phyloP scores from a whole-genome alignment of 1,140 invertebrate species.

The Contarinia nasturtii region DNA sequence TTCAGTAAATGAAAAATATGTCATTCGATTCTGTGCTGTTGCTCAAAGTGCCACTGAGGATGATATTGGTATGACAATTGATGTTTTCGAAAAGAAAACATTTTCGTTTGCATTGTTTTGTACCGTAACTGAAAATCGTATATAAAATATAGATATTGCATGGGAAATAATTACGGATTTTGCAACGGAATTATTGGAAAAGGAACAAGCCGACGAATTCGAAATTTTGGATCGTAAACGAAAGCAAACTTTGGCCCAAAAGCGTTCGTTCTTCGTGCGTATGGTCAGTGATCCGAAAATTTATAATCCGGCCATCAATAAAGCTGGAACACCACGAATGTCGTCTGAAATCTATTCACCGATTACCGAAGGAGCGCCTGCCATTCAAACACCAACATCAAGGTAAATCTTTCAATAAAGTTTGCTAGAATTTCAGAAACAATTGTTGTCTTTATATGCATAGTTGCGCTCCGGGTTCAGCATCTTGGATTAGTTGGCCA shows the following conservation, averaged over 20 bases:
- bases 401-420: slow-evolving; percentile 2
- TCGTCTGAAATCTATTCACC: slow-evolving; percentile 23
- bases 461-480: slow-evolving; percentile 26
- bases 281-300: slow-evolving; percentile 96
- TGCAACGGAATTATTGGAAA: slow-evolving; percentile 60
- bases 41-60: slow-evolving; percentile 72
- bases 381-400: slow-evolving; percentile 24
- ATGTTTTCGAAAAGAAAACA: too few species aligned
- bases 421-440: too few species aligned
- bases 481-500: slow-evolving; percentile 74
- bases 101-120: background rate
- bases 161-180: slow-evolving; percentile 79
- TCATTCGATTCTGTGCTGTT: slow-evolving; percentile 90
- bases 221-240: slow-evolving; percentile 45
- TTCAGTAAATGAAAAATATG: slow-evolving; percentile 71
- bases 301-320: slow-evolving; percentile 74
- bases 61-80: slow-evolving; percentile 52
- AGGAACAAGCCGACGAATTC: slow-evolving; percentile 45
- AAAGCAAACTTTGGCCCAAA: slow-evolving; percentile 58
- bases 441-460: too few species aligned
- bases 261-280: slow-evolving; percentile 85
- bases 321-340: slow-evolving; percentile 35
- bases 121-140: background rate
- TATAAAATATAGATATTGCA: slow-evolving; percentile 45
- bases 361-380: slow-evolving; percentile 23